Percentiles rank a stretch among this genome's conserved stretches.
phyloP scores from a whole-genome alignment of 2,113 vertebrate species.

The Okapia johnstoni region DNA sequence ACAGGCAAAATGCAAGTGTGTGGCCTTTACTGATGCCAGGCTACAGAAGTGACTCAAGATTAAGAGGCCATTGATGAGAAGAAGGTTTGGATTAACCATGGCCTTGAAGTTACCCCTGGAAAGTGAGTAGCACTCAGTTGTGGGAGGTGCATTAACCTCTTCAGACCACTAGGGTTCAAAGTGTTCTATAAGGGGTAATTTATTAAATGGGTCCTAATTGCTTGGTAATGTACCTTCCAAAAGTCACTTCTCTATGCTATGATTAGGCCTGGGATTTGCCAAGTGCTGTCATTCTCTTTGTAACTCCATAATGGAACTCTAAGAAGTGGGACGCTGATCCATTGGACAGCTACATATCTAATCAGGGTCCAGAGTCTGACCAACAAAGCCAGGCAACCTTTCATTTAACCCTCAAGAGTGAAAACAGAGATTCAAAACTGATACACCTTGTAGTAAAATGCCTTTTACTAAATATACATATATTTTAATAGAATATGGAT shows the following conservation, averaged over 20 bases:
- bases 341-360: conserved; percentile 6
- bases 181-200: conserved; percentile 71
- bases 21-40: conserved; percentile 10
- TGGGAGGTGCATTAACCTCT: conserved; percentile 72
- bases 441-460: background rate
- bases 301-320: conserved; percentile 50
- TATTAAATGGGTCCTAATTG: conserved; percentile 76
- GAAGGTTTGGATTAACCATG: conserved; percentile 60
- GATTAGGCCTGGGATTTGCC: conserved; percentile 64
- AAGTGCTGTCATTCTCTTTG: conserved; percentile 65
- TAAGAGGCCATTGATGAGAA: conserved; percentile 53
- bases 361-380: background rate
- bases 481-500: background rate
- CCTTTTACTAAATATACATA: background rate
- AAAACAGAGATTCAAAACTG: background rate
- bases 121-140: conserved; percentile 54
- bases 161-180: conserved; percentile 76
- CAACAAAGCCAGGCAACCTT: background rate
- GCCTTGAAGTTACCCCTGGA: conserved; percentile 57
- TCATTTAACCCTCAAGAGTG: background rate
- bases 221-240: conserved; percentile 72
- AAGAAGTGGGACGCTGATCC: conserved; percentile 16
- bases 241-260: conserved; percentile 68
- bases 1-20: background rate
- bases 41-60: conserved; percentile 38